These are phyloP conservation scores for Sapayoa aenigma DNA, from an alignment of 2,113 vertebrate species.

Conservation along the genomic window DNA sequence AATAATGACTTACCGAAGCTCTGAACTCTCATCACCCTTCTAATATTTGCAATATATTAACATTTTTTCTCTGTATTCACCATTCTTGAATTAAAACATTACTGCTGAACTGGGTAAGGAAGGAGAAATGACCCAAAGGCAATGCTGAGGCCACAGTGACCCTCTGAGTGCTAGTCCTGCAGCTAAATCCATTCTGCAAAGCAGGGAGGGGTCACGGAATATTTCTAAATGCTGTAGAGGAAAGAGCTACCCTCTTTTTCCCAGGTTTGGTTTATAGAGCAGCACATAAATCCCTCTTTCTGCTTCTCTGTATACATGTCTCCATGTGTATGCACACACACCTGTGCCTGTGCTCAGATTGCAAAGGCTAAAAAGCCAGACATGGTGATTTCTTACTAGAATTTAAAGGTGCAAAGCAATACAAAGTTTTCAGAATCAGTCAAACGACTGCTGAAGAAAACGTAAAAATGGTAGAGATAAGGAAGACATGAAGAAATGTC, in stretches of 20 bases:
- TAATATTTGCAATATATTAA: neutral
- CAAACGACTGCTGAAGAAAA: neutral
- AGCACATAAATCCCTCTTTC: neutral
- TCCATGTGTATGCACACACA: neutral
- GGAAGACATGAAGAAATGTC: neutral
- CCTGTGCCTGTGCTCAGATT: rapidly evolving
- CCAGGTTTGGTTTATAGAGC: neutral
- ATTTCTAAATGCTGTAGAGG: neutral
- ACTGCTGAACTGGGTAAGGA: neutral
- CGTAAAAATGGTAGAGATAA: neutral
- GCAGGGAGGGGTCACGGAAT: neutral
- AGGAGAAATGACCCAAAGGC: slow-evolving; percentile 21
- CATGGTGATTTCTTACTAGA: neutral
- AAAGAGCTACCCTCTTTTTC: neutral
- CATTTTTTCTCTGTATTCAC: neutral
- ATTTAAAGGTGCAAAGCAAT: neutral
- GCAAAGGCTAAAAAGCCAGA: neutral
- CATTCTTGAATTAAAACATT: neutral
- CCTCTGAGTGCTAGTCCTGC: neutral
- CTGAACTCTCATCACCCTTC: neutral
- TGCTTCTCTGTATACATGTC: neutral
- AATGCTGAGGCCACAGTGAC: neutral
- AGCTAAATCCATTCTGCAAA: neutral
- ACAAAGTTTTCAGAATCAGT: neutral
- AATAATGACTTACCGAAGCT: neutral